A percentile compares a stretch with the other conserved stretches of the same genome.
phyloP scores from a whole-genome alignment of 2,888 invertebrate species.

The Drosophila lutescens region DNA sequence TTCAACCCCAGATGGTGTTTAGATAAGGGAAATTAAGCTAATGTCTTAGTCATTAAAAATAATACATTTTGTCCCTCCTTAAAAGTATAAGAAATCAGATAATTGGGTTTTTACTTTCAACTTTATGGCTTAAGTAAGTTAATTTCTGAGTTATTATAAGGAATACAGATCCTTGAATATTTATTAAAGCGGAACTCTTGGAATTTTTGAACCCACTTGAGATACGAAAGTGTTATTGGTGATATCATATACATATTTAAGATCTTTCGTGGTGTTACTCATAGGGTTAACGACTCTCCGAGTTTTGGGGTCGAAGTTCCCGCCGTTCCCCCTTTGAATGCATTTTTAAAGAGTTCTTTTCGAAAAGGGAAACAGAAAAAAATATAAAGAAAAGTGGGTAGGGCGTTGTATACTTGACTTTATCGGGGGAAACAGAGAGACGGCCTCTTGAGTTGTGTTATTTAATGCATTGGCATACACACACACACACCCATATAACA shows the following conservation, averaged over 20 bases:
- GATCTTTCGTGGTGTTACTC: conserved; percentile 1
- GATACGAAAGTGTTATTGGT: background rate
- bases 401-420: conserved; percentile 32
- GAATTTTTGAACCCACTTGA: background rate
- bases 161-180: too few relatives aligned
- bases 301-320: conserved; percentile 4
- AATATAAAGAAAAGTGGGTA: conserved; percentile 7
- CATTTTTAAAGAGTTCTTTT: conserved; percentile 15
- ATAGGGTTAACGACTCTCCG: conserved; percentile 4
- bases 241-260: background rate
- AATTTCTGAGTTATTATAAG: background rate
- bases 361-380: background rate
- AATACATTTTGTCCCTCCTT: background rate
- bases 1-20: conserved; percentile 22
- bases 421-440: conserved; percentile 32
- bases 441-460: conserved; percentile 39
- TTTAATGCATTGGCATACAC: conserved; percentile 25
- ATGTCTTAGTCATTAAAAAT: conserved; percentile 1
- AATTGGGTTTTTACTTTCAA: background rate
- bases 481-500: conserved; percentile 6
- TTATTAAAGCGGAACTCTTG: background rate
- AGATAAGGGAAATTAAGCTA: conserved; percentile 4
- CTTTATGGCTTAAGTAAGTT: background rate
- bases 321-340: conserved; percentile 13
- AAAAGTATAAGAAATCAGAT: background rate